phyloP scores from a whole-genome alignment of 2,113 vertebrate genomes.

The Nerophis ophidion region DNA sequence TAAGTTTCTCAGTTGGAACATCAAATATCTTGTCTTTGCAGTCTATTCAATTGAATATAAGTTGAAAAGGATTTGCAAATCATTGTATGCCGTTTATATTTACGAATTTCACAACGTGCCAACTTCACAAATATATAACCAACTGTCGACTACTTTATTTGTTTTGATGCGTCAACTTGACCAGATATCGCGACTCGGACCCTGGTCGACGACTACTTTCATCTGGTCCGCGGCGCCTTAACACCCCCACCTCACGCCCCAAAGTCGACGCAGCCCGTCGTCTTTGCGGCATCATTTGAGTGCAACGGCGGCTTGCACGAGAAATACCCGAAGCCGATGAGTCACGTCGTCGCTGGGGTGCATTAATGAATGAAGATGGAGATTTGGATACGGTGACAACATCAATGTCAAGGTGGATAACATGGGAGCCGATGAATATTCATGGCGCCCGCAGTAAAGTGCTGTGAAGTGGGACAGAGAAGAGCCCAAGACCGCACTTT shows the following conservation, averaged over 20 bases:
- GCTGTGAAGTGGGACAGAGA: conserved; percentile 65
- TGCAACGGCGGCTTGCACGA: conserved; percentile 14
- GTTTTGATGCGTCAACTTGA: too few relatives aligned
- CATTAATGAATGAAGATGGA: conserved; percentile 37
- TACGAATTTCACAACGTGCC: too few relatives aligned
- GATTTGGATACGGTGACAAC: conserved; percentile 48
- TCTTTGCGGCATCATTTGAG: not conserved
- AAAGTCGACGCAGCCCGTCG: not conserved
- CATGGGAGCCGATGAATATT: conserved; percentile 67
- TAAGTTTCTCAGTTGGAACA: too few relatives aligned
- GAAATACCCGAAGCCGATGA: conserved; percentile 37
- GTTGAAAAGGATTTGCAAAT: too few relatives aligned
- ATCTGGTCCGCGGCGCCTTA: not conserved
- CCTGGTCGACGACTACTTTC: not conserved
- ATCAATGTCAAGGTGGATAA: conserved; percentile 67
- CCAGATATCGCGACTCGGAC: too few relatives aligned
- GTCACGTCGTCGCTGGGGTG: conserved; percentile 42
- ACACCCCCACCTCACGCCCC: not conserved
- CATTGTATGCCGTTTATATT: too few relatives aligned
- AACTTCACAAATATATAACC: too few relatives aligned
- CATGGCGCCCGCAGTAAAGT: conserved; percentile 63
- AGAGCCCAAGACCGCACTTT: conserved; percentile 64
- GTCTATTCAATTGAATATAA: too few relatives aligned
- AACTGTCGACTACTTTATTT: too few relatives aligned
- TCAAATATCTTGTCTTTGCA: too few relatives aligned